Conservation (phyloP, 1,140 invertebrate species). For the Psilanteris sp. region DNA sequence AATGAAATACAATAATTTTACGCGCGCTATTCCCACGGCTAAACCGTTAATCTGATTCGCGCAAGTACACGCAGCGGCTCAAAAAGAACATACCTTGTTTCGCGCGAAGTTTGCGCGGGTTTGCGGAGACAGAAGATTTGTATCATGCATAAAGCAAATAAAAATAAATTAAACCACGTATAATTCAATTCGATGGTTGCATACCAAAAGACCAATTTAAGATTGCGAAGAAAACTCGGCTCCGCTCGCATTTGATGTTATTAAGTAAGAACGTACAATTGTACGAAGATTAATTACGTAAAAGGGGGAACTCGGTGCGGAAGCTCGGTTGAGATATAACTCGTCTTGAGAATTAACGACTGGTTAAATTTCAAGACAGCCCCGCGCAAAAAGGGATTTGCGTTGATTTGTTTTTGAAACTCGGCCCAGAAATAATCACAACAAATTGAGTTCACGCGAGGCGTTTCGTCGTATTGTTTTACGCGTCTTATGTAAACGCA, state of each 20-base stretch:
- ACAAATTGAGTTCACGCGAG: conserved; percentile 25
- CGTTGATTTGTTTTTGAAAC: conserved; percentile 50
- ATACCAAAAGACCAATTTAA: conserved; percentile 43
- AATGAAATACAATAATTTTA: no score
- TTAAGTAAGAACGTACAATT: conserved; percentile 59
- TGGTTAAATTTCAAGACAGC: conserved; percentile 48
- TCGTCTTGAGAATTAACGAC: conserved; percentile 56
- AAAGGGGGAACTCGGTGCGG: conserved; percentile 47
- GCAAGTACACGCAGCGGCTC: no score
- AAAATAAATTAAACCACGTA: conserved; percentile 17
- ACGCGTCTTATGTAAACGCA: no score
- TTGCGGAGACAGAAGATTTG: no score
- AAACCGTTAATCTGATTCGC: no score
- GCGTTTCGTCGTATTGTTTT: neutral
- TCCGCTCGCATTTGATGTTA: conserved; percentile 51
- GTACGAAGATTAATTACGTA: conserved; percentile 60
- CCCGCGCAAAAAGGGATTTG: conserved; percentile 34
- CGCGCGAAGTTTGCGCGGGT: no score
- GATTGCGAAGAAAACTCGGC: conserved; percentile 50
- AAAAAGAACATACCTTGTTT: no score
- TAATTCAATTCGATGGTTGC: conserved; percentile 24
- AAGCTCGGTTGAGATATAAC: conserved; percentile 53
- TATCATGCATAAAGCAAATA: conserved; percentile 1
- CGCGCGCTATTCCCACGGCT: no score
- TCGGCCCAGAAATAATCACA: conserved; percentile 17